Conservation (phyloP, 1,140 invertebrate species). For the Hermatobates lingyangjiaoensis region DNA sequence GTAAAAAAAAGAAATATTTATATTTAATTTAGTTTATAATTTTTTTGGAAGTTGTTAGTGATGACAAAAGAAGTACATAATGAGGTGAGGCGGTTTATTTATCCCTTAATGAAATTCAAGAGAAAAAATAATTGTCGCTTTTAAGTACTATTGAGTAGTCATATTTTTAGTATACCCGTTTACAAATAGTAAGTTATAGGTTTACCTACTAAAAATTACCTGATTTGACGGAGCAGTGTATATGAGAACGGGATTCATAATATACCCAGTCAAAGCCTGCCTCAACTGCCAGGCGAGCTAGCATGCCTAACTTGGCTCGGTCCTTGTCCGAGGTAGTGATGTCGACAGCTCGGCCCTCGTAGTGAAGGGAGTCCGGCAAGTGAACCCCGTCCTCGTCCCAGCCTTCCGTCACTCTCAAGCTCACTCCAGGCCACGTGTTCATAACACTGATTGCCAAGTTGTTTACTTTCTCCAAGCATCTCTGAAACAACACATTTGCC, state of each 20-base stretch:
- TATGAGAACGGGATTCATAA: conserved; percentile 82
- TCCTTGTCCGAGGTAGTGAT: conserved; percentile 86
- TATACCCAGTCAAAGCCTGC: conserved; percentile 98
- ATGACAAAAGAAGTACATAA: too few species aligned
- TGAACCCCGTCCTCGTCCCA: conserved; percentile 83
- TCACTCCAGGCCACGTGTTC: conserved; percentile 94
- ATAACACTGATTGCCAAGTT: conserved; percentile 88
- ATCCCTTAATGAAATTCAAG: too few species aligned
- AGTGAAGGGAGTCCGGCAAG: conserved; percentile 67
- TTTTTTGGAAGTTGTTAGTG: too few species aligned
- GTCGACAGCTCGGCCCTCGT: conserved; percentile 89
- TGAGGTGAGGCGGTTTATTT: too few species aligned
- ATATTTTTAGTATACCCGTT: too few species aligned
- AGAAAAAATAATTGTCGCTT: too few species aligned
- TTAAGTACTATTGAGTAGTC: too few species aligned
- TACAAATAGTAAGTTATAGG: too few species aligned
- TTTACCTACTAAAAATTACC: conserved; percentile 38
- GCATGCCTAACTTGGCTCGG: conserved; percentile 81
- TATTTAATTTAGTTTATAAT: too few species aligned
- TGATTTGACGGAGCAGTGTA: conserved; percentile 94
- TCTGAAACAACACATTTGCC: too few species aligned
- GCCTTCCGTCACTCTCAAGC: conserved; percentile 75
- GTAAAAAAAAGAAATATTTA: too few species aligned
- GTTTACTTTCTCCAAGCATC: conserved; percentile 88
- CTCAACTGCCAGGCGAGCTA: conserved; percentile 85